Percentiles rank a stretch among this genome's conserved stretches.
phyloP scores from a whole-genome alignment of 2,888 invertebrate genomes.

The Bedellia somnulentella region DNA sequence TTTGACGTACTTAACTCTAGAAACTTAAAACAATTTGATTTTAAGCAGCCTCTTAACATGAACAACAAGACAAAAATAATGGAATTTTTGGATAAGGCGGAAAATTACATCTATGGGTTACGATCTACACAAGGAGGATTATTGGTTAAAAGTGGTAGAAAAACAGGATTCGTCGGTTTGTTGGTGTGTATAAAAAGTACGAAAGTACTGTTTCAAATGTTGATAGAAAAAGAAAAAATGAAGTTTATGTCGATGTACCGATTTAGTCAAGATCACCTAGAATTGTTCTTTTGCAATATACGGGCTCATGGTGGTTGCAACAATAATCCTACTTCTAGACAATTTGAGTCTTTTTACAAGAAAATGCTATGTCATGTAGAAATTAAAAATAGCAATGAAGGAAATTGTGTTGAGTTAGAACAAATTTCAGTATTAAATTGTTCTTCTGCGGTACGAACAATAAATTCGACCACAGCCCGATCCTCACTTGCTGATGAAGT shows the following conservation, averaged over 20 bases:
- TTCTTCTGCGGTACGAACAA: conserved; percentile 9
- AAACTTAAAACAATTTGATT: conserved; percentile 5
- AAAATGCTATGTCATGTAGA: conserved; percentile 11
- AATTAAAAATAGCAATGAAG: conserved; percentile 6
- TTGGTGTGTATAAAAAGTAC: conserved; percentile 4
- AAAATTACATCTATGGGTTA: conserved; percentile 9
- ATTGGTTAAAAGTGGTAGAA: conserved; percentile 5
- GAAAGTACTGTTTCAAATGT: neutral
- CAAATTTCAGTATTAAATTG: conserved; percentile 10
- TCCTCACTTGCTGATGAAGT: conserved; percentile 1
- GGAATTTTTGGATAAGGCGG: conserved; percentile 1
- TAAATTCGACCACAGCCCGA: conserved; percentile 7
- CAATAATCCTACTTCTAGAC: conserved; percentile 10
- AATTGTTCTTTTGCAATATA: conserved; percentile 8
- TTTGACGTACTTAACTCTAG: conserved; percentile 10
- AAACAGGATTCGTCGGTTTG: conserved; percentile 4
- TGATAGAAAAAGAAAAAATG: too few species aligned
- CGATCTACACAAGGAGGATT: too few species aligned
- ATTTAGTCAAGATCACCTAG: conserved; percentile 11
- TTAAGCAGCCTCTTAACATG: neutral
- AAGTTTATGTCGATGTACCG: conserved; percentile 4
- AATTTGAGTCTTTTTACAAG: conserved; percentile 10
- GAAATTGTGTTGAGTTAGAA: conserved; percentile 11
- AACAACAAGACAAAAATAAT: conserved; percentile 2
- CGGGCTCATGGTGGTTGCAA: conserved; percentile 10